phyloP scores from a whole-genome alignment of 2,888 invertebrate genomes.

The Drosophila eohydei region DNA sequence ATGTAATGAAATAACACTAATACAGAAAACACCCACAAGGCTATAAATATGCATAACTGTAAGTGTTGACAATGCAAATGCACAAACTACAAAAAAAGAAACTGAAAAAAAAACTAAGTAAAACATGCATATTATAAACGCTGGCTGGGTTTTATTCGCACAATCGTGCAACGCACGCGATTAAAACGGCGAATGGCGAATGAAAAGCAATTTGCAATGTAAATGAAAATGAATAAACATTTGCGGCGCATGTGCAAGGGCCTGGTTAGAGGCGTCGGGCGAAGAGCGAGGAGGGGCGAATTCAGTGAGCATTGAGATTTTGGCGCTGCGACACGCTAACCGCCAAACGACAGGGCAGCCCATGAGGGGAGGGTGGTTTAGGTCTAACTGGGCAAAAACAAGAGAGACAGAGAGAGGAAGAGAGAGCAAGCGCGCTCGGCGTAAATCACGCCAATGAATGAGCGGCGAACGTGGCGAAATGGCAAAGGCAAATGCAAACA shows the following conservation, averaged over 20 bases:
- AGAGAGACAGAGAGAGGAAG: neutral
- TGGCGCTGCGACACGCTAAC: conserved; percentile 64
- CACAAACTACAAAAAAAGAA: conserved; percentile 1
- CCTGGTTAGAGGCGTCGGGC: conserved; percentile 7
- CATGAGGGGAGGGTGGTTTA: conserved; percentile 10
- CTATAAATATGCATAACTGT: conserved; percentile 35
- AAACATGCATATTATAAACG: conserved; percentile 54
- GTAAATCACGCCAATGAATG: conserved; percentile 66
- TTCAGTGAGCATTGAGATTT: conserved; percentile 58
- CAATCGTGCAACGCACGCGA: conserved; percentile 65
- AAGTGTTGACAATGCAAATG: conserved; percentile 50
- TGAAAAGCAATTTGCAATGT: conserved; percentile 75
- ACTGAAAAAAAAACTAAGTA: conserved; percentile 5
- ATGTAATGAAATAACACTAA: neutral
- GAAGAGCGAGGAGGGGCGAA: conserved; percentile 10
- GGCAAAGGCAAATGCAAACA: conserved; percentile 53
- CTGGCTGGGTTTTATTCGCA: conserved; percentile 54
- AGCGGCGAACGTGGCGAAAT: conserved; percentile 29
- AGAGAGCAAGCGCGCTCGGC: conserved; percentile 16
- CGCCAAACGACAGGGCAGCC: conserved; percentile 24
- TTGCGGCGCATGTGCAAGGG: conserved; percentile 61
- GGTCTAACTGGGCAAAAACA: conserved; percentile 3
- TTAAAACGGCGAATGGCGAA: conserved; percentile 61
- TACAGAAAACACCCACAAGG: conserved; percentile 19
- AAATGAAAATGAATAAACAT: conserved; percentile 64